Conservation (phyloP, 2,797 vertebrate species). For the Acanthurus lineatus region DNA sequence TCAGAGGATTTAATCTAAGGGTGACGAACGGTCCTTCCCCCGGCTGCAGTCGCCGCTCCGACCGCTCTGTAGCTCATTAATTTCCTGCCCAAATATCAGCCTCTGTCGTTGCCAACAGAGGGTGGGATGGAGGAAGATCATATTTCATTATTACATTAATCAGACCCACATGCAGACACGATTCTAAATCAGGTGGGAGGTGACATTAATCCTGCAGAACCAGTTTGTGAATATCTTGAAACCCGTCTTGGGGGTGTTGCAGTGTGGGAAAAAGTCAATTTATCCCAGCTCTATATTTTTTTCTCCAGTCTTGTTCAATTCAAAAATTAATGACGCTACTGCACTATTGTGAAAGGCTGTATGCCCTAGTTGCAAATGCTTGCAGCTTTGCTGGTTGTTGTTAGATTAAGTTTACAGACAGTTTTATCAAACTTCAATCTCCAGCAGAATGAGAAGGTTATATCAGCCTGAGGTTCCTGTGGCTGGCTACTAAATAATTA, state of each 20-base stretch:
- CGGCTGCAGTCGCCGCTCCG: conserved; percentile 43
- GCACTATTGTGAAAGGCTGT: conserved; percentile 7
- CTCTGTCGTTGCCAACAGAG: conserved; percentile 51
- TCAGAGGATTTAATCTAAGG: conserved; percentile 80
- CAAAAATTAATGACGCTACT: conserved; percentile 15
- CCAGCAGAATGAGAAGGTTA: background rate
- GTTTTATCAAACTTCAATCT: conserved; percentile 12
- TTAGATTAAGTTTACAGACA: background rate
- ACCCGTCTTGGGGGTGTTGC: conserved; percentile 28
- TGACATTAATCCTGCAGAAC: conserved; percentile 64
- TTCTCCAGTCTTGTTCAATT: conserved; percentile 31
- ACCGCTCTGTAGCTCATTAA: conserved; percentile 68
- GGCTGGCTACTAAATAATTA: background rate
- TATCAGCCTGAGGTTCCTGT: background rate
- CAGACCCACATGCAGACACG: conserved; percentile 63
- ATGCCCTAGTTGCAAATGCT: background rate
- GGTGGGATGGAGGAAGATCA: conserved; percentile 70
- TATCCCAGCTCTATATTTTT: conserved; percentile 36
- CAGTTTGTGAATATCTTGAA: conserved; percentile 61
- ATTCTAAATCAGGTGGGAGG: conserved; percentile 71
- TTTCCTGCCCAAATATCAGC: conserved; percentile 78
- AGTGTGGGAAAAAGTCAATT: conserved; percentile 51
- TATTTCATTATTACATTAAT: conserved; percentile 85
- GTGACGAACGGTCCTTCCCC: conserved; percentile 69
- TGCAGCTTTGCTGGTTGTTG: background rate